Percentiles rank a stretch among this genome's conserved stretches.
Conservation (phyloP, 2,888 invertebrate genomes). For the Margaritifera margaritifera region DNA sequence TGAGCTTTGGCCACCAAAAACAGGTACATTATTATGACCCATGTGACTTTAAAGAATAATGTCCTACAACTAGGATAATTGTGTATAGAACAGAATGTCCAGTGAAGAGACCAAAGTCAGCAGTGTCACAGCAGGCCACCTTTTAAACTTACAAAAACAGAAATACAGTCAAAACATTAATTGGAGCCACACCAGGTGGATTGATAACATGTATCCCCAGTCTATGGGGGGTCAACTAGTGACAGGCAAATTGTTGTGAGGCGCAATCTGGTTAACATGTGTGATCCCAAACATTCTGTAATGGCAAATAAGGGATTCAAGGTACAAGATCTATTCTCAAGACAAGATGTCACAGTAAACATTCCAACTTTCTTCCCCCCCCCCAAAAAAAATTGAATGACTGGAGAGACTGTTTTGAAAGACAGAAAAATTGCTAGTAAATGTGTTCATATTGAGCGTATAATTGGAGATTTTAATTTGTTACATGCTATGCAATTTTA, state of each 20-base stretch:
- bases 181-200: slow-evolving; percentile 47
- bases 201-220: slow-evolving; percentile 31
- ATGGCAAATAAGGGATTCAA: too few relatives aligned
- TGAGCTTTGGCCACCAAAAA: slow-evolving; percentile 33
- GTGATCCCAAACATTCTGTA: too few relatives aligned
- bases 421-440: too few relatives aligned
- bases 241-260: slow-evolving; percentile 48
- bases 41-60: slow-evolving; percentile 34
- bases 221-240: slow-evolving; percentile 50
- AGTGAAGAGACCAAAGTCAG: slow-evolving; percentile 36
- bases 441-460: too few relatives aligned
- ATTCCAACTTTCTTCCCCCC: too few relatives aligned
- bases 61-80: slow-evolving; percentile 42
- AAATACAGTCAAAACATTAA: too few relatives aligned
- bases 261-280: too few relatives aligned
- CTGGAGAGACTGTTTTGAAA: too few relatives aligned
- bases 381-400: too few relatives aligned
- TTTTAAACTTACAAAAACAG: slow-evolving; percentile 50
- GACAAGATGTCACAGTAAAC: slow-evolving; percentile 30
- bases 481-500: too few relatives aligned
- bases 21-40: slow-evolving; percentile 35
- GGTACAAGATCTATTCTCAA: too few relatives aligned
- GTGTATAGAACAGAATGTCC: slow-evolving; percentile 51
- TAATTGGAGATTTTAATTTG: too few relatives aligned
- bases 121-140: slow-evolving; percentile 42